Evolutionary conservation across 2,888 invertebrate species (phyloP), one percentile per base, ranked within the genome.

Genomic region (Fragum whitleyi): DNA sequence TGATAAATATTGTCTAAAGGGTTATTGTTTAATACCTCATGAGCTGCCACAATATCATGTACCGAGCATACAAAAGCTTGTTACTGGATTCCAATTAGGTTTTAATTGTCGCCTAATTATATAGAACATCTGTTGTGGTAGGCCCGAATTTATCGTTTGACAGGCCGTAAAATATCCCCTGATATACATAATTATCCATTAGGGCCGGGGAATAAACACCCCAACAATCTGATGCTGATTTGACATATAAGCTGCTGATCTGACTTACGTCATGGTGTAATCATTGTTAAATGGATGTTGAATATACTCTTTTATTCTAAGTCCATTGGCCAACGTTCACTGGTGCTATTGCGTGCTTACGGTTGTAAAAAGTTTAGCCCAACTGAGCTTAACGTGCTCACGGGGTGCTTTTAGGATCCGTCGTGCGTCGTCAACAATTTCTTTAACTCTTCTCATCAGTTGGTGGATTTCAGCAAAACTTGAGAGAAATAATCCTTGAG

Each of bases 101-200:
- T 51, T 76, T 76, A 70, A 70, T 62, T 70, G 76, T 42, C 55
- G 61, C 47, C 36, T 70, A 62, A 61, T 69, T 70, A 76, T 61
- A 62, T 23, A 53, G 61, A 70, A 61, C 76, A 76, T 69, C 76
- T 76, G 76, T 67, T 72, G 57, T 42, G 32, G 14, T 16, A 19
- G 36, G 26, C 32, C 23, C 21, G 59, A 19, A 39, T 59, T 67
- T 67, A 67, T 67, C 74, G 53, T 23, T 11, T 74, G 74, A 53
- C 65, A 67, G 53, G 55, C 23, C 42, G 61, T 73, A 73, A 73
- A 73, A 39, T 53, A 29, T 23, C 51, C 21, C 32, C 70, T 69
- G 70, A 55, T 70, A 55, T 70, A 55, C 19, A 28, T 32, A 61
- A 61, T 61, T 61, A 32, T 32, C 26, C 32, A 29, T n/a, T 32